Conservation (phyloP, 2,888 invertebrate species). For the Lottia gigantea region DNA sequence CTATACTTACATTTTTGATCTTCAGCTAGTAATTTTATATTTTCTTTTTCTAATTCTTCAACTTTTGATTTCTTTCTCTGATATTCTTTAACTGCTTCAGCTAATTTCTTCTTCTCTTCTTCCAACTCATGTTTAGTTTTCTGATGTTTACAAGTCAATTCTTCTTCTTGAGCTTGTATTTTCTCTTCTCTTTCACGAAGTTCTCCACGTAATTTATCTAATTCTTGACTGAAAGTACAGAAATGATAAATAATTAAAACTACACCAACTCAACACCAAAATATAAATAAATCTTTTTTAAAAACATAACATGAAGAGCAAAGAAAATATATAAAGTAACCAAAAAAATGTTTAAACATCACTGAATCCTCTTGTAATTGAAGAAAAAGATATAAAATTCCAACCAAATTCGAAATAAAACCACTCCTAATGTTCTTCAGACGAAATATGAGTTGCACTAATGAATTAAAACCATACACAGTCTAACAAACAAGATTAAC, state of each 20-base stretch:
- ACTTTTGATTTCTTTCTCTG: slow-evolving; percentile 41
- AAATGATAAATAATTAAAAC: neutral
- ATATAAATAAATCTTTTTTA: neutral
- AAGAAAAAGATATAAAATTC: too few species aligned
- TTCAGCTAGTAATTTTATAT: slow-evolving; percentile 44
- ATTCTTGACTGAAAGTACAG: slow-evolving; percentile 42
- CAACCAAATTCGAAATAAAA: too few species aligned
- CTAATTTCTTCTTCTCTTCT: slow-evolving; percentile 45
- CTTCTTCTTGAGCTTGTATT: slow-evolving; percentile 48
- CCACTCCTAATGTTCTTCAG: too few species aligned
- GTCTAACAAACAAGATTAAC: too few species aligned
- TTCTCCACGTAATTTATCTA: slow-evolving; percentile 46
- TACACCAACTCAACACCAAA: neutral
- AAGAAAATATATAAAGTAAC: too few species aligned
- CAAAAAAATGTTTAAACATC: too few species aligned
- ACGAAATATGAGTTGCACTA: too few species aligned
- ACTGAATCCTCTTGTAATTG: too few species aligned
- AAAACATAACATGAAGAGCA: too few species aligned
- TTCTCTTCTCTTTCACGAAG: slow-evolving; percentile 46
- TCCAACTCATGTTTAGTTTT: slow-evolving; percentile 50
- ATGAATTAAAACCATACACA: too few species aligned
- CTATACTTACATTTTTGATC: slow-evolving; percentile 48
- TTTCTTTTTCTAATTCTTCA: slow-evolving; percentile 43
- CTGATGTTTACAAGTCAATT: slow-evolving; percentile 48
- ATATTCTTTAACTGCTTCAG: slow-evolving; percentile 41